phyloP scores from a whole-genome alignment of 2,797 vertebrate species.

The Hypotaenidia philippensis region DNA sequence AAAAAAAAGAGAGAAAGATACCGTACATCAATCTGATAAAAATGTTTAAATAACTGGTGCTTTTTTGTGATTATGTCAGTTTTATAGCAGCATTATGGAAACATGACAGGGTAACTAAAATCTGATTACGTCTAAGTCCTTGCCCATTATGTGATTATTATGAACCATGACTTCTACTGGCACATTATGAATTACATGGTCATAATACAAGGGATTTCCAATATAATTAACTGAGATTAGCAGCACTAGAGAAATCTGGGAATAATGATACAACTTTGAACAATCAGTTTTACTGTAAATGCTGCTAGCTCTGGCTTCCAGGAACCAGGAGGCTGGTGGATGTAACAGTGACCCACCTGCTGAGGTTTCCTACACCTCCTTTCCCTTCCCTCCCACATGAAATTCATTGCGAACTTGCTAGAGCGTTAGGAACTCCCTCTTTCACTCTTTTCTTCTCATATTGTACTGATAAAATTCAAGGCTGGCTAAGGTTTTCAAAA shows the following conservation, averaged over 20 bases:
- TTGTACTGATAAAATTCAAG: background rate
- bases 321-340: slow-evolving; percentile 51
- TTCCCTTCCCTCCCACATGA: background rate
- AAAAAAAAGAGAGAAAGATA: slow-evolving; percentile 17
- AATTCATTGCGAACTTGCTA: slow-evolving; percentile 27
- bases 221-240: slow-evolving; percentile 77
- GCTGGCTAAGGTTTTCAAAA: background rate
- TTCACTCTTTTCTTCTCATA: background rate
- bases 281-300: slow-evolving; percentile 74
- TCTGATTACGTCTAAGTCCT: slow-evolving; percentile 77
- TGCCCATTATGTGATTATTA: slow-evolving; percentile 77
- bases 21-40: slow-evolving; percentile 65
- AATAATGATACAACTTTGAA: slow-evolving; percentile 64
- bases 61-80: slow-evolving; percentile 69
- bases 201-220: slow-evolving; percentile 76
- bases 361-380: background rate
- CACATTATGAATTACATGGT: slow-evolving; percentile 73
- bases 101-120: slow-evolving; percentile 74
- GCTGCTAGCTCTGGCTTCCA: slow-evolving; percentile 61
- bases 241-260: slow-evolving; percentile 72
- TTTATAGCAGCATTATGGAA: slow-evolving; percentile 73
- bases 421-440: background rate
- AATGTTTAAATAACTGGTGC: slow-evolving; percentile 69
- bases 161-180: slow-evolving; percentile 72
- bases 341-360: slow-evolving; percentile 9